Evolutionary conservation across 2,888 invertebrate genomes (phyloP).

Genomic region (Ametastegia equiseti): DNA sequence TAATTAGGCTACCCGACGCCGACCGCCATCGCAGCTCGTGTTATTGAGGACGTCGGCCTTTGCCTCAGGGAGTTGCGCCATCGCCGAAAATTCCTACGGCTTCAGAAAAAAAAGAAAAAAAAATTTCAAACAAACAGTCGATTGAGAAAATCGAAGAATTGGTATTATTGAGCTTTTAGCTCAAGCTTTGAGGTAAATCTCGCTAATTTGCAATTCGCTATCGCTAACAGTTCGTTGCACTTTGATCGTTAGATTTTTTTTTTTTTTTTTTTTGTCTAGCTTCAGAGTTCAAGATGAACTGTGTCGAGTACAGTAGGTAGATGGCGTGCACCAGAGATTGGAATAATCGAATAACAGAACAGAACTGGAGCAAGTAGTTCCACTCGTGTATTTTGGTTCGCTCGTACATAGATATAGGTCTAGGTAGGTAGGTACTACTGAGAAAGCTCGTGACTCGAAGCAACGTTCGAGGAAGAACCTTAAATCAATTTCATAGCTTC

Average conservation of each 20-base stretch:
- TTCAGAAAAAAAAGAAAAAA: background rate
- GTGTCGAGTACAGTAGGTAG: constrained; percentile 15
- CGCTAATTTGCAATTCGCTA: no score
- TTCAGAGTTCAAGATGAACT: background rate
- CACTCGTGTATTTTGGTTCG: constrained; percentile 9
- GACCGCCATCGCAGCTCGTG: constrained; percentile 27
- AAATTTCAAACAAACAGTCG: no score
- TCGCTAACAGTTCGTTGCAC: constrained; percentile 7
- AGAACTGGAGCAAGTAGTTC: background rate
- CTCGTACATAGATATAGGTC: no score
- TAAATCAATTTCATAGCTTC: constrained; percentile 40
- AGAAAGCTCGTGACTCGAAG: constrained; percentile 17
- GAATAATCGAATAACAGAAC: constrained; percentile 19
- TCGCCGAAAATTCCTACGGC: background rate
- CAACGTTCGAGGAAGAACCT: background rate
- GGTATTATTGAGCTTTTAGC: no score
- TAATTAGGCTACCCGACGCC: constrained; percentile 41
- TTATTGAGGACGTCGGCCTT: constrained; percentile 5
- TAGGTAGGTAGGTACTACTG: no score
- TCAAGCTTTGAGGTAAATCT: no score
- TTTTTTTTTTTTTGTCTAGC: background rate
- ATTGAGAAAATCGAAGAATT: no score
- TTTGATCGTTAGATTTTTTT: background rate
- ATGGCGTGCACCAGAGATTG: no score
- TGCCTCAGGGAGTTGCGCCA: constrained; percentile 21